Evolutionary conservation across 1,140 invertebrate genomes (phyloP), one percentile per base, ranked within the genome.

Genomic region (Phortica variegata): DNA sequence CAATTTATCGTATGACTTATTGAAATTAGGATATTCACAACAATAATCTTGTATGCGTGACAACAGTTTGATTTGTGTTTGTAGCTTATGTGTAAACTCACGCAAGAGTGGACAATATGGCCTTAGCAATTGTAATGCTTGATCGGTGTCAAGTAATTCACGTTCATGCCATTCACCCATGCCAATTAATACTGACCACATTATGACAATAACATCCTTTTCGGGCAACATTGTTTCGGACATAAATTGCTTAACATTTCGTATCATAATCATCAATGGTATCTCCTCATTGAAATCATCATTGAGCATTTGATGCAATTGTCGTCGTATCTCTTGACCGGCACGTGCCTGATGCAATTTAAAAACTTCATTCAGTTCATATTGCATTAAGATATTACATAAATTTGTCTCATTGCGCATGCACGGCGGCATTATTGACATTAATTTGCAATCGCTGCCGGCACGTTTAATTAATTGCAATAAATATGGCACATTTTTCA

Each of bases 401-500:
- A 52, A 51, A 15, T 43, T 29, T 2, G 47, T 13, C 26, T 55
- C 49, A 16, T 42, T 51, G n/a, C 53, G 53, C 29, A 47, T 8
- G 31, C 42, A 32, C 3, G 48, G 42, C 10, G 52, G 52, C 52
- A 54, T 51, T 10, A 43, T 51, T 19, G 31, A 43, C 3, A 52
- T 41, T 3, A 55, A 47, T 12, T 52, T 51, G 4, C 2, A 15
- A n/a, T 51, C 43, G 1, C 50, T 15, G 0, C 48, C 43, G 1
- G 43, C 37, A 10, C 34, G n/a, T 26, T 43, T 43, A 0, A 55
- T 16, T 13, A 46, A 8, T 13, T 52, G 43, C 29, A 47, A 23
- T 43, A 52, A 38, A 18, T 33, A 46, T 1, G 18, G 16, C 12
- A 15, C 15, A 26, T 37, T 42, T 1, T 20, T n/a, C 17, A 46